A percentile compares a stretch with the other conserved stretches of the same genome.
phyloP scores from a whole-genome alignment of 64 coral and sea anemone species.

The Astreopora myriophthalma region DNA sequence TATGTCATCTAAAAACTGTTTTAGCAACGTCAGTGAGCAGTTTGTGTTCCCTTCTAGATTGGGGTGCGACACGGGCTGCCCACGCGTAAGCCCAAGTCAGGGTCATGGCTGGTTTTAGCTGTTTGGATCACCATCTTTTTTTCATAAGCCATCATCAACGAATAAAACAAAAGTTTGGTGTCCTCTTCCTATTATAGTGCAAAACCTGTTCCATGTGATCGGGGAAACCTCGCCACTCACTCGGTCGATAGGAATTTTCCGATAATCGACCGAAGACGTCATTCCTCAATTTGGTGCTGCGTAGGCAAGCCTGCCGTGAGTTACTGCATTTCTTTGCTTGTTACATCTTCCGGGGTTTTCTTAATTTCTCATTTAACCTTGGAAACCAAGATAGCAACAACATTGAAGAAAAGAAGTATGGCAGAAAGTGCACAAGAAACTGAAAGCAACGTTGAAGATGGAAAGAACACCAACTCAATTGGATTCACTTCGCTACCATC shows the following conservation, averaged over 20 bases:
- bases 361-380: not conserved
- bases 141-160: not conserved
- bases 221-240: not conserved
- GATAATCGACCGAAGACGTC: constrained; percentile 4
- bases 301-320: not conserved
- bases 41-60: not conserved
- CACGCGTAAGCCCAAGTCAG: too few relatives aligned
- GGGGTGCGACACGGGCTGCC: not conserved
- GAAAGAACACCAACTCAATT: not conserved
- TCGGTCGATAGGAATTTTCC: not conserved
- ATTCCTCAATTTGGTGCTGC: not conserved
- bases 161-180: not conserved
- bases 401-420: constrained; percentile 37
- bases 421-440: constrained; percentile 29
- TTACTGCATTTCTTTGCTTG: not conserved
- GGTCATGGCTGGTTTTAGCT: not conserved
- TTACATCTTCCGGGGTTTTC: not conserved
- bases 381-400: not conserved
- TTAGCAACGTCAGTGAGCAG: not conserved
- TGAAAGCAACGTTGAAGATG: not conserved
- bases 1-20: not conserved
- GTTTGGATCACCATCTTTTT: not conserved
- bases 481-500: constrained; percentile 9
- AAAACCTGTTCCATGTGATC: not conserved
- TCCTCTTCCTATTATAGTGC: too few relatives aligned